A percentile compares a stretch with the other conserved stretches of the same genome.
phyloP scores from a whole-genome alignment of 2,797 vertebrate genomes.

The Bucorvus abyssinicus region DNA sequence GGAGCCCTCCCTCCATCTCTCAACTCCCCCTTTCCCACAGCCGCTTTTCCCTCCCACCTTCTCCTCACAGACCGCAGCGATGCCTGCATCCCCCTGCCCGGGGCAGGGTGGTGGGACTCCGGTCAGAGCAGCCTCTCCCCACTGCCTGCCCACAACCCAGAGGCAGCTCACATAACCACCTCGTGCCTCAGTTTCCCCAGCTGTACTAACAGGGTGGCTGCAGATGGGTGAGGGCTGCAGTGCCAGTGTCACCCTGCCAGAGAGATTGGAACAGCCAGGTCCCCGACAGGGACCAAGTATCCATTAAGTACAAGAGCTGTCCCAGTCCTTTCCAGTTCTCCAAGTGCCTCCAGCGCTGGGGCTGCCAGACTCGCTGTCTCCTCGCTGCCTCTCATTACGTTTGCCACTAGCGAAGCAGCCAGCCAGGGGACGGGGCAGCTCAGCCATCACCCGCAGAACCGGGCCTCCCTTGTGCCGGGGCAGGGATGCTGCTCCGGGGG shows the following conservation, averaged over 20 bases:
- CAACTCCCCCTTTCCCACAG: background rate
- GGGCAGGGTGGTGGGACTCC: background rate
- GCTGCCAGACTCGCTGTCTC: background rate
- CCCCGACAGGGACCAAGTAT: background rate
- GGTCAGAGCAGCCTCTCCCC: background rate
- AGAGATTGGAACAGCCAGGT: background rate
- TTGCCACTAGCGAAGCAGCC: background rate
- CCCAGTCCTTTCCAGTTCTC: background rate
- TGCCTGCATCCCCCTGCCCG: background rate
- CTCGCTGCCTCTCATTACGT: background rate
- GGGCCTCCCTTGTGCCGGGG: background rate
- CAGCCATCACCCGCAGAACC: background rate
- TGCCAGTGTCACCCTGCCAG: background rate
- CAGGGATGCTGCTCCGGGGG: background rate
- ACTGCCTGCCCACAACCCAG: accelerated
- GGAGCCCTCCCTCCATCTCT: background rate
- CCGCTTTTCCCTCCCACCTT: background rate
- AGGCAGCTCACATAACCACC: background rate
- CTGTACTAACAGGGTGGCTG: background rate
- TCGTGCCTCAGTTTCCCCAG: constrained; percentile 44
- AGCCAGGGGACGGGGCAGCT: background rate
- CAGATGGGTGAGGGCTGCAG: background rate
- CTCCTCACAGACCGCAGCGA: background rate
- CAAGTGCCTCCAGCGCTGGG: background rate
- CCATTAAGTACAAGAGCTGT: background rate